Evolutionary conservation across 2,888 invertebrate species (phyloP).

Genomic region (Calephelis perditalis): DNA sequence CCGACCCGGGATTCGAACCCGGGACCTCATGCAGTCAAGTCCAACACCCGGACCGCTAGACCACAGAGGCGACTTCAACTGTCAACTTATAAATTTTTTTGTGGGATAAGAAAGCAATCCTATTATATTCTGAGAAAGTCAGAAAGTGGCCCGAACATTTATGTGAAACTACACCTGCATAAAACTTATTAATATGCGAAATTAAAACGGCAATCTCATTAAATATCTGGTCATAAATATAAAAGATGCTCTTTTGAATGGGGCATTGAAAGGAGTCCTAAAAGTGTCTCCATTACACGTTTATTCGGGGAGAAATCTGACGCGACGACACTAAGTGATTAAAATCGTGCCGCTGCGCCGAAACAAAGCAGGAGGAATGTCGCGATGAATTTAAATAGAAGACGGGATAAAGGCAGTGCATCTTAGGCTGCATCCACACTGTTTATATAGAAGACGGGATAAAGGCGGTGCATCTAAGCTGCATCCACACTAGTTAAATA

Average conservation of each 20-base stretch:
- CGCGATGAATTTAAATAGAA: slow-evolving; percentile 67
- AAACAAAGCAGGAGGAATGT: slow-evolving; percentile 59
- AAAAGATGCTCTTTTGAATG: slow-evolving; percentile 35
- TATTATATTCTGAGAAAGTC: too few relatives aligned
- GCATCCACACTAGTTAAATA: too few relatives aligned
- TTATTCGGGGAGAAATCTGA: slow-evolving; percentile 22
- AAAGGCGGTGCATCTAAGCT: background rate
- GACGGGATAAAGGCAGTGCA: slow-evolving; percentile 45
- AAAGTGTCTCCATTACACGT: slow-evolving; percentile 28
- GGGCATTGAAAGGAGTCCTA: slow-evolving; percentile 23
- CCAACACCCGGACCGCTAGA: too few relatives aligned
- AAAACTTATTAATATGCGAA: too few relatives aligned
- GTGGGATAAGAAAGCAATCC: too few relatives aligned
- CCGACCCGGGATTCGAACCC: too few relatives aligned
- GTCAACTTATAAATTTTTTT: too few relatives aligned
- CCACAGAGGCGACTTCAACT: too few relatives aligned
- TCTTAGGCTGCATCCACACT: slow-evolving; percentile 19
- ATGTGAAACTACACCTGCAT: too few relatives aligned
- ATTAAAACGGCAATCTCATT: slow-evolving; percentile 11
- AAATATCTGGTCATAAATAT: slow-evolving; percentile 11
- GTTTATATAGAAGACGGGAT: slow-evolving; percentile 48
- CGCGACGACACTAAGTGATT: slow-evolving; percentile 67
- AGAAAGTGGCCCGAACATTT: too few relatives aligned
- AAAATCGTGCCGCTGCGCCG: slow-evolving; percentile 56
- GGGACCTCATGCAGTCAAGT: too few relatives aligned